Evolutionary conservation across 2,888 invertebrate species (phyloP).

Genomic region (Nomada ferruginata): DNA sequence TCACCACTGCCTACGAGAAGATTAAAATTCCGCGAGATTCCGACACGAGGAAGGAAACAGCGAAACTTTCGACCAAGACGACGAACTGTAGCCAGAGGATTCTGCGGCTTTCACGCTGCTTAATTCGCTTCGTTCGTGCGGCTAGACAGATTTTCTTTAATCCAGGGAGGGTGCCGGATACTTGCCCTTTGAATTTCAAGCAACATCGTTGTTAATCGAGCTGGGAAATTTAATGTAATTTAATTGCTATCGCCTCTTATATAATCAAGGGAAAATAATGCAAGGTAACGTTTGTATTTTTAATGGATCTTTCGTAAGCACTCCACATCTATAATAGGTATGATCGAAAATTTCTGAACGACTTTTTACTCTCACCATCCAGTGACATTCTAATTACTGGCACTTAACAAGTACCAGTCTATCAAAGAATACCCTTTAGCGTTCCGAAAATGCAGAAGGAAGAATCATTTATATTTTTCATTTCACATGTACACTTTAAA

Average conservation of each 20-base stretch:
- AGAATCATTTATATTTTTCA: too few relatives aligned
- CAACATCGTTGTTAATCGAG: slow-evolving; percentile 18
- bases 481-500: too few relatives aligned
- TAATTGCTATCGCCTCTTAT: slow-evolving; percentile 5
- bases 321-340: too few relatives aligned
- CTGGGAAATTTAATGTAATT: slow-evolving; percentile 23
- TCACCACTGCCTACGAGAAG: slow-evolving; percentile 52
- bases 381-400: too few relatives aligned
- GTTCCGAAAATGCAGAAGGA: too few relatives aligned
- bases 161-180: background rate
- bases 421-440: too few relatives aligned
- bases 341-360: too few relatives aligned
- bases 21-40: slow-evolving; percentile 69
- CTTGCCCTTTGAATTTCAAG: slow-evolving; percentile 31
- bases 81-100: slow-evolving; percentile 5
- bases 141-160: slow-evolving; percentile 26
- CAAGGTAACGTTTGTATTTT: too few relatives aligned
- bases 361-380: too few relatives aligned
- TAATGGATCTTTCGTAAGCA: too few relatives aligned
- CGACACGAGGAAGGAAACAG: slow-evolving; percentile 42
- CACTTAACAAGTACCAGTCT: too few relatives aligned
- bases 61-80: slow-evolving; percentile 35
- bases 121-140: slow-evolving; percentile 18
- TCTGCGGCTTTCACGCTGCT: slow-evolving; percentile 29
- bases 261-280: background rate